phyloP scores from a whole-genome alignment of 2,113 vertebrate genomes.

The Bos indicus region DNA sequence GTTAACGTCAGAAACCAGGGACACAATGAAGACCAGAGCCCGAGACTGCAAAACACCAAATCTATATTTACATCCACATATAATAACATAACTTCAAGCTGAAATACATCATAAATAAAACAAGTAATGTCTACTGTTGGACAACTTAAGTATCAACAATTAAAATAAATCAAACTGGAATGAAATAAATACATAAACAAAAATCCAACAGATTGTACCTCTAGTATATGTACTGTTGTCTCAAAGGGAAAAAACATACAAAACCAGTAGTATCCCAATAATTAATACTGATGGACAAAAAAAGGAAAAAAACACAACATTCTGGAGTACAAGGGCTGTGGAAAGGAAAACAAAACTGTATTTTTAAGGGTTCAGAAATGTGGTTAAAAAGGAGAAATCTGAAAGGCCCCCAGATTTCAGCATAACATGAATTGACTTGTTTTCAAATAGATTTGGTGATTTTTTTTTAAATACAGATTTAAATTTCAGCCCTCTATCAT shows the following conservation, averaged over 20 bases:
- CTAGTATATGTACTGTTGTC: conserved; percentile 61
- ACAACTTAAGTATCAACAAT: conserved; percentile 82
- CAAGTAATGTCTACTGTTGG: conserved; percentile 82
- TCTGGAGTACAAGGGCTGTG: conserved; percentile 73
- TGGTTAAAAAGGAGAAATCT: conserved; percentile 23
- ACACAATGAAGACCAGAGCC: conserved; percentile 58
- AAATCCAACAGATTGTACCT: conserved; percentile 82
- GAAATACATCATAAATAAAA: conserved; percentile 88
- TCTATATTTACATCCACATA: conserved; percentile 88
- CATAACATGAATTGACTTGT: conserved; percentile 57
- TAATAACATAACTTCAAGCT: conserved; percentile 86
- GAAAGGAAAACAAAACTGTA: conserved; percentile 27
- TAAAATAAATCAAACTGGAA: conserved; percentile 84
- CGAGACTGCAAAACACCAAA: conserved; percentile 84
- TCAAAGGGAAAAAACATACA: conserved; percentile 73
- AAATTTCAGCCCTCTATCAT: conserved; percentile 59
- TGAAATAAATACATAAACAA: conserved; percentile 87
- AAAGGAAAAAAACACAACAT: conserved; percentile 56
- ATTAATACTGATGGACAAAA: conserved; percentile 85
- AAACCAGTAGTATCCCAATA: conserved; percentile 86
- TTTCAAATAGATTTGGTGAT: conserved; percentile 73
- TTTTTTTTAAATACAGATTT: conserved; percentile 63
- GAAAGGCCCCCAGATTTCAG: conserved; percentile 72
- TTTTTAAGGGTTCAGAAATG: conserved; percentile 58
- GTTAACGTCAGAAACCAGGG: conserved; percentile 46